Base-by-base conservation (phyloP, 2,797 vertebrate genomes). In the Molossus alvarezi region DNA sequence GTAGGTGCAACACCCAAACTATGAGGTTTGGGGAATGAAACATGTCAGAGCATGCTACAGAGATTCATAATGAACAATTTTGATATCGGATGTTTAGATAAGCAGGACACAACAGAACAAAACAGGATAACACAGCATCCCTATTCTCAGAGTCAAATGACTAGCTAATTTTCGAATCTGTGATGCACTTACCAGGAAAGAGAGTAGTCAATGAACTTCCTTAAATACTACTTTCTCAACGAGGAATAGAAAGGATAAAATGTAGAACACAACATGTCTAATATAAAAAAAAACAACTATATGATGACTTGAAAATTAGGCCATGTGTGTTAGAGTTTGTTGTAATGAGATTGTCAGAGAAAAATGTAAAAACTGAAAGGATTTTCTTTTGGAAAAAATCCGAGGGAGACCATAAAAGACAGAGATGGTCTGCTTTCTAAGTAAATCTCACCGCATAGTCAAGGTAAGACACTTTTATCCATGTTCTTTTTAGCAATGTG, bases 391-490 rank as follows among this genome's bases (percentile, higher is more conserved):
- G 95, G 79, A 86, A 95, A 51, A 90, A 86, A 91, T 65, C 27
- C 18, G 12, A 95, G 23, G 37, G 7, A 84, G 21, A 80, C 58
- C 73, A 86, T 84, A 75, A 86, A 94, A 90, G 83, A 80, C 71
- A 73, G 53, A 94, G 81, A 84, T 62, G 5, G 41, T 76, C 85
- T 96, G 67, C 91, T 94, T 96, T 95, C 86, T 95, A 91, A 96
- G 94, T 85, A 89, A 95, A 81, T 91, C 91, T 90, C 88, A 77
- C 92, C 75, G 86, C 33, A 80, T 17, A 93, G 81, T 92, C 75
- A 94, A 80, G 83, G 88, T 67, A 91, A n/a, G 75, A 76, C 95
- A 91, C 95, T 95, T 97, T 93, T 97, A 88, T 93, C 83, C 64
- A 41, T 84, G n/a, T 89, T 96, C 89, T 85, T 96, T 90, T 57